Evolutionary conservation across 2,113 vertebrate genomes (phyloP), one percentile per base, ranked within the genome.

Genomic region (Chaetodon trifascialis): DNA sequence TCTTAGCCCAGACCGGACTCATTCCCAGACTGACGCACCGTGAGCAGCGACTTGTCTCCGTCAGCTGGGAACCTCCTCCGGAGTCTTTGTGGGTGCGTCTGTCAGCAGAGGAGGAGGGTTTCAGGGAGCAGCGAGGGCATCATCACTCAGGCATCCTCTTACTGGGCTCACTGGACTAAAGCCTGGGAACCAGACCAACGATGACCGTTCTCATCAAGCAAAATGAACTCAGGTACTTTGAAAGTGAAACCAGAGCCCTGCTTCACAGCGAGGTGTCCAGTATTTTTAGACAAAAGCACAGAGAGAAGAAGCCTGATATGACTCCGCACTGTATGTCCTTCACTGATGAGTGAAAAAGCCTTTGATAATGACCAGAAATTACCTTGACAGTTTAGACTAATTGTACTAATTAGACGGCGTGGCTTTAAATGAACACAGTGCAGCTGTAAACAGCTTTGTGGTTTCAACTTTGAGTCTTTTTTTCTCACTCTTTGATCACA

Each of bases 31-130:
- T 19, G 59, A 63, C 40, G 14, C 40, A 25, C 40, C 25, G 46
- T 63, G 59, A 40, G 51, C 58, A 70, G 34, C 34, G 54, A n/a
- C 58, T 74, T 14, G 72, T 70, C 69, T 75, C 76, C 66, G n/a
- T 88, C 84, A 85, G 79, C 76, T 73, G 81, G 75, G 69, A 86
- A 75, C 69, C 59, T 77, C 51, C 44, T 3, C 12, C 14, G 1
- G 56, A 2, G 55, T 73, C 86, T 87, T 86, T 90, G 85, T 85
- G 63, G 55, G 47, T 34, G 68, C 38, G 80, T 90, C 91, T 86
- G 85, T 90, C 88, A 90, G 83, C 83, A 52, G 15, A 54, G 66
- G 88, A 86, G 72, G 73, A 80, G 25, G 65, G 70, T 90, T 88
- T 82, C 90, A 90, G n/a, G 16, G 40, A 36, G 47, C 80, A 83